Evolutionary conservation across 2,113 vertebrate genomes (phyloP), one percentile per base, ranked within the genome.

Genomic region (Thamnaconus septentrionalis): DNA sequence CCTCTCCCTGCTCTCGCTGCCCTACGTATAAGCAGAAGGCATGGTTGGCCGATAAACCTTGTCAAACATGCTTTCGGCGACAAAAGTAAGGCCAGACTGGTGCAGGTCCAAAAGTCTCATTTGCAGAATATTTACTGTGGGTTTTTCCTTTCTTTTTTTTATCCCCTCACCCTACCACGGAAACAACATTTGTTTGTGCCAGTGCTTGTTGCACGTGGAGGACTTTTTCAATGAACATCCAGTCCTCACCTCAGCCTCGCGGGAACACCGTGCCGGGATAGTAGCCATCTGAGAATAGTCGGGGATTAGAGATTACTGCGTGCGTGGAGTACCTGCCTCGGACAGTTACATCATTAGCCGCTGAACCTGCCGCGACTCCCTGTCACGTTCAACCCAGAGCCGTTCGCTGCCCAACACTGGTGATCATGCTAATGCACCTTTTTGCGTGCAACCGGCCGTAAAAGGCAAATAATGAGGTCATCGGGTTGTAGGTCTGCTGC

Each of bases 301-400:
- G 56, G 18, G 84, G 90, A 90, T 92, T 92, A 92, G 75, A 90
- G 90, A 90, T 92, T 91, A 89, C 76, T 69, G 78, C 73, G 73
- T 80, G 78, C 79, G 81, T 80, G 64, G 70, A 76, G 2, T 83
- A 54, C 41, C 51, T 66, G 67, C 70, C 66, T 80, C 69, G 62
- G 70, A 61, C 42, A 62, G 80, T 88, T 90, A 89, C 87, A 83
- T 90, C 87, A 90, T 86, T 79, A 87, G 76, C 68, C 70, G 39
- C 66, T 64, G 72, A 63, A 71, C 73, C 73, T 67, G 69, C 0
- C 2, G 4, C 44, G 79, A 71, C 64, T 77, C 75, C 56, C 40
- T 65, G 64, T 76, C 47, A 53, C 69, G 54, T 44, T 82, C 75
- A 10, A 7, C 47, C 11, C 5, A 2, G 8, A 3, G 47, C 8